These are phyloP conservation scores for Chloroceryle aenea DNA, from an alignment of 2,113 vertebrate genomes.

Conservation along the genomic window DNA sequence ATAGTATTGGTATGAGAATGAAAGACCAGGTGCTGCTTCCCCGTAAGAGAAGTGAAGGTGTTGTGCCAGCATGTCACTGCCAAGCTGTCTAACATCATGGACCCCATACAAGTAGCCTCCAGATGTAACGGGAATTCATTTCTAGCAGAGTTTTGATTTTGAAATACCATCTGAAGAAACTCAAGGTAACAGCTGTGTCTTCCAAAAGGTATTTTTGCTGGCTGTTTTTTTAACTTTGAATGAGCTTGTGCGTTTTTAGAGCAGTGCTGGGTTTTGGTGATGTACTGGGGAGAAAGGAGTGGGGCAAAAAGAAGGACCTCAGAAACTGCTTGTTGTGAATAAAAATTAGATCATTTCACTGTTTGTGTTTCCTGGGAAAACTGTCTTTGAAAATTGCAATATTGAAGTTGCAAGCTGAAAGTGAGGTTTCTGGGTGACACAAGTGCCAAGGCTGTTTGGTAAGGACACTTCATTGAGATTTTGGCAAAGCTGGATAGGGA, in stretches of 20 bases:
- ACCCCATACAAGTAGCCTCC: background rate
- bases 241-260: rapidly evolving
- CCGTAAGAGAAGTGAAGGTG: background rate
- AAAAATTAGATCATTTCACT: background rate
- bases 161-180: background rate
- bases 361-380: background rate
- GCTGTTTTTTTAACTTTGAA: background rate
- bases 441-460: background rate
- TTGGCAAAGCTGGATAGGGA: background rate
- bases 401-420: background rate
- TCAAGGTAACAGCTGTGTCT: background rate
- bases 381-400: background rate
- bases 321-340: background rate
- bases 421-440: background rate
- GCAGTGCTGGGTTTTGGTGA: background rate
- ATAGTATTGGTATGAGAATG: background rate
- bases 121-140: background rate
- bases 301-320: background rate
- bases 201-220: background rate
- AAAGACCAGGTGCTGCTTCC: background rate
- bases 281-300: background rate
- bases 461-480: background rate
- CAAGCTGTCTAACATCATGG: rapidly evolving
- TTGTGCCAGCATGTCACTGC: background rate
- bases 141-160: background rate